Percentiles rank a stretch among this genome's conserved stretches.
Conservation (phyloP, 2,797 vertebrate genomes). For the Cephalopachus bancanus region DNA sequence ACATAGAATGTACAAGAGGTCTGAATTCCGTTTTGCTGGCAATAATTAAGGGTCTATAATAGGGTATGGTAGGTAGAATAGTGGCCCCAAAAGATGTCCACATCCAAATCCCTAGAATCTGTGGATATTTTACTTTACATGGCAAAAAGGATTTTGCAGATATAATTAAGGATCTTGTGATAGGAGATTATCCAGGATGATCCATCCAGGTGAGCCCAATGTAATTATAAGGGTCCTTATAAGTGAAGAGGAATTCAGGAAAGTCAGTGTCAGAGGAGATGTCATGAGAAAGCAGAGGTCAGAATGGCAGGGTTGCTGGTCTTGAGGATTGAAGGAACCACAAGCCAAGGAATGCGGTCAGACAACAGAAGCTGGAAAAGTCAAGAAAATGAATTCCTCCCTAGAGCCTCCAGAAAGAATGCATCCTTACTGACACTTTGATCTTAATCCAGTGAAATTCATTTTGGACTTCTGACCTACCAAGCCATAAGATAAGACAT, state of each 20-base stretch:
- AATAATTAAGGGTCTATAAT: neutral
- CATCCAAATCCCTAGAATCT: neutral
- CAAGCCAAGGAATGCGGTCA: neutral
- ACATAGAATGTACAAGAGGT: neutral
- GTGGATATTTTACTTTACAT: neutral
- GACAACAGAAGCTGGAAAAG: neutral
- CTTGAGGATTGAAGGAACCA: neutral
- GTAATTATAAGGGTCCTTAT: neutral
- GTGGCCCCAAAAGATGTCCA: neutral
- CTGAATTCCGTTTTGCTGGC: neutral
- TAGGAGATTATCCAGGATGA: neutral
- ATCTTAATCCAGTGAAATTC: neutral
- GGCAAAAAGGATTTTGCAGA: neutral
- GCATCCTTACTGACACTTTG: neutral
- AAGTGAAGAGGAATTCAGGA: neutral
- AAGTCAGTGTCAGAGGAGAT: neutral
- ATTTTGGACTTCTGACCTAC: neutral
- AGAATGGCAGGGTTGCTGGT: neutral
- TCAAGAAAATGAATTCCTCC: neutral
- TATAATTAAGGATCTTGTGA: neutral
- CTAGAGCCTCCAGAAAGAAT: neutral
- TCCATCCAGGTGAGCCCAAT: neutral
- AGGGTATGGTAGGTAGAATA: neutral
- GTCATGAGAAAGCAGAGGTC: neutral
- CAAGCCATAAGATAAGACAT: neutral